Base-by-base conservation (phyloP, 37 sponge, comb jelly and placozoan species). In the Spongilla lacustris region DNA sequence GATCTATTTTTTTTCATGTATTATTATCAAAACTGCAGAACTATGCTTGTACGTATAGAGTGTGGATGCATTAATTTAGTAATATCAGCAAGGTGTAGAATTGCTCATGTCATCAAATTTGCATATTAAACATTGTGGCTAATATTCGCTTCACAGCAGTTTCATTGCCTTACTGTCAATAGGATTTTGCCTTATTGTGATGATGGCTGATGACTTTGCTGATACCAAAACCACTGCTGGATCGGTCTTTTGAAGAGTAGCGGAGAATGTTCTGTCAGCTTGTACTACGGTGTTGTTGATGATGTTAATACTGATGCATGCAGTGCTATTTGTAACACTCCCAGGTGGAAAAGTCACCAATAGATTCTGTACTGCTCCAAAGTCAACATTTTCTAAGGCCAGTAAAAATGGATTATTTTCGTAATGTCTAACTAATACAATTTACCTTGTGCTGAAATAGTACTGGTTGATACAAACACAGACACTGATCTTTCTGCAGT, bases 91-190 rank as follows among this genome's bases (percentile, higher is more conserved):
- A n/a, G n/a, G n/a, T n/a, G n/a, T n/a, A n/a, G n/a, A n/a, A n/a
- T n/a, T n/a, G n/a, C n/a, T n/a, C n/a, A n/a, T n/a, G n/a, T n/a
- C n/a, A n/a, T n/a, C n/a, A n/a, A n/a, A n/a, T n/a, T n/a, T n/a
- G n/a, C n/a, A n/a, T n/a, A n/a, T n/a, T n/a, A n/a, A n/a, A n/a
- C n/a, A n/a, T n/a, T n/a, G n/a, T n/a, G n/a, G n/a, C n/a, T n/a
- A n/a, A n/a, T n/a, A n/a, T n/a, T n/a, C n/a, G n/a, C n/a, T n/a
- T n/a, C n/a, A n/a, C n/a, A n/a, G n/a, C n/a, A n/a, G n/a, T n/a
- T n/a, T n/a, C n/a, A n/a, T n/a, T n/a, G n/a, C n/a, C 58, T 58
- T 58, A 58, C 58, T 58, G 58, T 58, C 58, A 58, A 58, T 58
- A 19, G 12, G 58, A 58, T 58, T 58, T 17, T 19, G 21, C 58